These are phyloP conservation scores for Seison nebaliae DNA, from an alignment of 1,140 invertebrate species.

Conservation along the genomic window DNA sequence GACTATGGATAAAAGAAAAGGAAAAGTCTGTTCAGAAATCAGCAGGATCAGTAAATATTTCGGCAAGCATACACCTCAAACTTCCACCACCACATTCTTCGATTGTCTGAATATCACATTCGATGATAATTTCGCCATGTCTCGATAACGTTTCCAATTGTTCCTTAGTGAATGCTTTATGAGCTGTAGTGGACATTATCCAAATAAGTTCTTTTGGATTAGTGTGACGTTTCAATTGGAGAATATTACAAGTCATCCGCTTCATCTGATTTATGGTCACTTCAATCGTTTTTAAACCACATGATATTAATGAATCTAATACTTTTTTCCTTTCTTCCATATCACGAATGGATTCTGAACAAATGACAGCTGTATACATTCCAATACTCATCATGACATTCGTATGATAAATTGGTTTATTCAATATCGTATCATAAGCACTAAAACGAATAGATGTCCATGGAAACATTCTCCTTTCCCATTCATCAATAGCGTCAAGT, in stretches of 20 bases:
- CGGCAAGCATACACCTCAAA: slow-evolving; percentile 17
- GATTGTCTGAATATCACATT: slow-evolving; percentile 14
- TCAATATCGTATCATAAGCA: too few species aligned
- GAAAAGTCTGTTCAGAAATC: background rate
- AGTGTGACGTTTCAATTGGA: slow-evolving; percentile 15
- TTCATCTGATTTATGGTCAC: slow-evolving; percentile 15
- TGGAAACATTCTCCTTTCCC: slow-evolving; percentile 13
- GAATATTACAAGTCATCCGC: slow-evolving; percentile 15
- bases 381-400: slow-evolving; percentile 17
- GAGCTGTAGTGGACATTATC: slow-evolving; percentile 15
- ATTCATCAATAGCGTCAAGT: slow-evolving; percentile 12
- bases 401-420: slow-evolving; percentile 16
- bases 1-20: background rate
- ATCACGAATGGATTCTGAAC: slow-evolving; percentile 15
- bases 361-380: slow-evolving; percentile 14
- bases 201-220: slow-evolving; percentile 3
- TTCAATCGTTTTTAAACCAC: slow-evolving; percentile 14
- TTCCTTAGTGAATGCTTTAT: slow-evolving; percentile 11
- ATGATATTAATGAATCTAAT: background rate
- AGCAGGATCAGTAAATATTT: slow-evolving; percentile 14
- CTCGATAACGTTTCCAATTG: slow-evolving; percentile 14
- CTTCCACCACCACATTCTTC: slow-evolving; percentile 17
- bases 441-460: too few species aligned
- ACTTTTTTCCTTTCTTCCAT: slow-evolving; percentile 9
- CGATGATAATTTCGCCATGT: slow-evolving; percentile 13